phyloP scores from a whole-genome alignment of 2,888 invertebrate genomes.

The Choristoneura rosaceana region DNA sequence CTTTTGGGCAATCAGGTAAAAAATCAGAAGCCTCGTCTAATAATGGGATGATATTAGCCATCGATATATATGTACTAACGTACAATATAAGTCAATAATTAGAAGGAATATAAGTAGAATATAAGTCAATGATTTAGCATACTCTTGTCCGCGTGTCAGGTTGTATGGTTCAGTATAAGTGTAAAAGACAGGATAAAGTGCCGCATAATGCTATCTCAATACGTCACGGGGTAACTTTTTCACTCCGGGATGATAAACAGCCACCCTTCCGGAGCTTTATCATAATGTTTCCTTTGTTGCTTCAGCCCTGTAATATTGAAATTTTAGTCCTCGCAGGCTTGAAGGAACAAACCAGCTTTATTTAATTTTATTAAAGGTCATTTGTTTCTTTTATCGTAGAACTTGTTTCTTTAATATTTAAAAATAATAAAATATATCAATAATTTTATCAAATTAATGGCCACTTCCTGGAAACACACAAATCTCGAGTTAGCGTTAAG shows the following conservation, averaged over 20 bases:
- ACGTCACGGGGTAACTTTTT: slow-evolving; percentile 32
- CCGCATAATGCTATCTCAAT: slow-evolving; percentile 27
- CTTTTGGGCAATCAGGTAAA: too few species aligned
- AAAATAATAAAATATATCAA: too few species aligned
- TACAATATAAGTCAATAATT: too few species aligned
- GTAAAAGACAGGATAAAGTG: slow-evolving; percentile 23
- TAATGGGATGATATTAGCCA: background rate
- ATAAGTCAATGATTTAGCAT: too few species aligned
- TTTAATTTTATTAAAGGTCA: background rate
- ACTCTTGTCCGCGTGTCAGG: background rate
- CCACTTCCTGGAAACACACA: too few species aligned
- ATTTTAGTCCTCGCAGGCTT: slow-evolving; percentile 11
- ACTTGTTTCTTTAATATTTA: background rate
- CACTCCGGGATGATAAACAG: slow-evolving; percentile 41
- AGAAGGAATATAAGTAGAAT: too few species aligned
- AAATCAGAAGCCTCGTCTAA: too few species aligned
- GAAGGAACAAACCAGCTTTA: background rate
- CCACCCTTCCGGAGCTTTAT: slow-evolving; percentile 38
- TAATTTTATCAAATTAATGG: too few species aligned
- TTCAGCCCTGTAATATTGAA: slow-evolving; percentile 15
- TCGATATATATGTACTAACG: too few species aligned
- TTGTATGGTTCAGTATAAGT: background rate
- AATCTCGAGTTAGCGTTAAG: too few species aligned
- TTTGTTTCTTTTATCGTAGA: background rate
- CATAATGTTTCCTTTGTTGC: slow-evolving; percentile 32